Base-by-base conservation (phyloP, 2,797 vertebrate genomes). In the Peromyscus eremicus region DNA sequence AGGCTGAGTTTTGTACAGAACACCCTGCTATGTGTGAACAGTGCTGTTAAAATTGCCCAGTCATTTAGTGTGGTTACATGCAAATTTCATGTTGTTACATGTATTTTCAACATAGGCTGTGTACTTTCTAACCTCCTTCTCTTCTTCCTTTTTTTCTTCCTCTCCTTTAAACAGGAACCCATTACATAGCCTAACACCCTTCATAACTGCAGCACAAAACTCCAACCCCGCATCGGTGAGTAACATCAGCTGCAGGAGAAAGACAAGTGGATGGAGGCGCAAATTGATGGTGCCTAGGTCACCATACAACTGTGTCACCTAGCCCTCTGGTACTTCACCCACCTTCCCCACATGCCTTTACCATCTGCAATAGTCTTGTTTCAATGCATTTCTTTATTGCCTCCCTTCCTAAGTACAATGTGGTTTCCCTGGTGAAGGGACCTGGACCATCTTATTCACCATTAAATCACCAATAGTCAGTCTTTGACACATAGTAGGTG, bases 21-120 rank as follows among this genome's bases (percentile, higher is more conserved):
- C 43, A 73, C 23, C 2, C 40, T 37, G 52, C 25, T 85, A 32
- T 66, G 34, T 89, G 88, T 96, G 94, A 94, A 75, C 62, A 21
- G 87, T 75, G 79, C 73, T 40, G 46, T 81, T 83, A 27, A 76
- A 92, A 92, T 94, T 93, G 92, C 80, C 76, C 81, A 23, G 21
- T n/a, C 62, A 16, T 84, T 27, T 93, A 37, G 76, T 71, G 55
- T 85, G 60, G 46, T 75, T 92, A 94, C 91, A 92, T 91, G n/a
- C 57, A 93, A 34, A 95, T 40, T 92, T 52, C 14, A 83, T 94
- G 49, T 5, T 73, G n/a, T 89, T 95, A 37, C 12, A 9, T 66
- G 60, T 32, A 77, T 88, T 95, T 94, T 79, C 29, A 0, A 93
- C 27, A 40, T 60, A n/a, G 34, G 46, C 9, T 57, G 11, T 62